These are phyloP conservation scores for Chionodraco myersi DNA, from an alignment of 2,113 vertebrate species.

Conservation along the genomic window DNA sequence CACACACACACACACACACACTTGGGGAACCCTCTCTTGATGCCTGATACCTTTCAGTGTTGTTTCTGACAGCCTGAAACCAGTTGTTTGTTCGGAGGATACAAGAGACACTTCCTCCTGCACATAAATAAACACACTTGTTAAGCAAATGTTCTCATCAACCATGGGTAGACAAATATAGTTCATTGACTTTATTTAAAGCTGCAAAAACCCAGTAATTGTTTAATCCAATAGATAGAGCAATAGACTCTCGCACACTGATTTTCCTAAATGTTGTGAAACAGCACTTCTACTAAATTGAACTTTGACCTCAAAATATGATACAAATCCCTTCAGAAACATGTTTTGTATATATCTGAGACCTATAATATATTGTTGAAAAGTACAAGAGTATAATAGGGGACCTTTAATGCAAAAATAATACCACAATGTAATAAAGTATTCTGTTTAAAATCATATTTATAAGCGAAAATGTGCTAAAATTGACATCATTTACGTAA, in stretches of 20 bases:
- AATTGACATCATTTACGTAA: too few relatives aligned
- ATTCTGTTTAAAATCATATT: too few relatives aligned
- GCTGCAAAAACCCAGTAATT: neutral
- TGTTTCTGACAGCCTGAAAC: constrained; percentile 52
- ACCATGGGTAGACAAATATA: neutral
- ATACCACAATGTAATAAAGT: too few relatives aligned
- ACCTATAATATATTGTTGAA: too few relatives aligned
- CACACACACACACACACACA: constrained; percentile 22
- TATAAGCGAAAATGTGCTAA: too few relatives aligned
- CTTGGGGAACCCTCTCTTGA: constrained; percentile 71
- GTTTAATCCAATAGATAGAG: neutral
- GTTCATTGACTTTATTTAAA: neutral
- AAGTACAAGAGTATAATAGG: too few relatives aligned
- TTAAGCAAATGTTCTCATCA: neutral
- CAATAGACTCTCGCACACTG: too few relatives aligned
- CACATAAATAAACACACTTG: neutral
- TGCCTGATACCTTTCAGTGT: constrained; percentile 71
- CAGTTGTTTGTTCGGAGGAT: constrained; percentile 13
- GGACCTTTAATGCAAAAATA: too few relatives aligned
- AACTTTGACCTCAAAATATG: neutral
- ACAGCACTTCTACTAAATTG: neutral
- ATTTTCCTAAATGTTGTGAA: neutral
- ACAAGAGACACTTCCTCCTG: neutral
- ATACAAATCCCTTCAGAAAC: neutral
- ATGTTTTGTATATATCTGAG: neutral